Evolutionary conservation across 1,140 invertebrate species (phyloP), one percentile per base, ranked within the genome.

Genomic region (Olivierus martensii): DNA sequence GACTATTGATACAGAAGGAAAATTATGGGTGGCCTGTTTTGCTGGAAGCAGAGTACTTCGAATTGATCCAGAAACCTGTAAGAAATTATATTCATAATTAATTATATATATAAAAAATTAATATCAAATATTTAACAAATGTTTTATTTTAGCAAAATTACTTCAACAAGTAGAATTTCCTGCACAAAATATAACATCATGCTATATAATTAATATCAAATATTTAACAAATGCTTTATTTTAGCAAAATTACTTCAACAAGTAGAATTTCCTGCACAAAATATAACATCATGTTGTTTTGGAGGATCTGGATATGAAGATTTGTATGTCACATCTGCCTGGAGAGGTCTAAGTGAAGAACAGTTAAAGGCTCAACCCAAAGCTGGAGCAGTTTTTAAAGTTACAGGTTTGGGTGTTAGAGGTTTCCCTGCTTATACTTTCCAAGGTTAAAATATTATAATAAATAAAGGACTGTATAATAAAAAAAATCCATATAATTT

Each of bases 251-350:
- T 28, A 28, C 28, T 43, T 2, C 67, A 73, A 50, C 70, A 67
- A 34, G 61, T 86, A 1, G 61, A 76, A 1, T 71, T 85, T 12
- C 84, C 84, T 9, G 78, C 79, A 1, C 71, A 74, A 48, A 77
- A 83, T 62, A 77, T 84, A 4, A 89, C 87, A 0, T 88, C 85
- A 0, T 78, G 77, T 0, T 79, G 80, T 50, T 92, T 84, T 65
- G 87, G 87, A 10, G 87, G 86, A 5, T 69, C 76, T 1, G 74
- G 83, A 62, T 66, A 84, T 18, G 80, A 85, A 61, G 75, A 79
- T 49, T 68, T 90, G 3, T 89, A 79, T 62, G 83, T 88, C 7
- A 89, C 86, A 0, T 78, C 78, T 0, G 79, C 80, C 0, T 64
- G 57, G 7, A 52, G 58, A 3, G 67, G 60, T 14, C 63, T 76